Percentiles rank a stretch among this genome's conserved stretches.
These are phyloP conservation scores for Leptestheria dahalacensis DNA, from an alignment of 1,140 invertebrate genomes.

Conservation along the genomic window DNA sequence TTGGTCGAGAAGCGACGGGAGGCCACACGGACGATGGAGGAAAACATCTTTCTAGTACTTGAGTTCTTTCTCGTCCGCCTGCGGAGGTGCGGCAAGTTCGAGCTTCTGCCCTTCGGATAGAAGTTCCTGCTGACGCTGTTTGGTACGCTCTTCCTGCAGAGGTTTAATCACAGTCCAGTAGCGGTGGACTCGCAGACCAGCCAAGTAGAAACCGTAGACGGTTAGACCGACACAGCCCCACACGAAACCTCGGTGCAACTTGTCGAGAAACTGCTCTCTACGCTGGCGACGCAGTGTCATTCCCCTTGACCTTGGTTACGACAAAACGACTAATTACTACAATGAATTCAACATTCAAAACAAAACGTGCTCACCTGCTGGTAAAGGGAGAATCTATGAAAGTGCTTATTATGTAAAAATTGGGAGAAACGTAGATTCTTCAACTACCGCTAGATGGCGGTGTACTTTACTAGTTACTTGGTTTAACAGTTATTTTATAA, in stretches of 20 bases:
- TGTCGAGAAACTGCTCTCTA: constrained; percentile 10
- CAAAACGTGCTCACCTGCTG: too few relatives aligned
- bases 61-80: constrained; percentile 7
- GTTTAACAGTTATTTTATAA: too few relatives aligned
- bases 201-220: constrained; percentile 16
- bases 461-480: too few relatives aligned
- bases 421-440: too few relatives aligned
- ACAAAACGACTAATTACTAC: too few relatives aligned
- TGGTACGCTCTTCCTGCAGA: constrained; percentile 8
- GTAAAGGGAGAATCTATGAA: too few relatives aligned
- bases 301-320: not conserved
- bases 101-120: constrained; percentile 12
- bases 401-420: too few relatives aligned
- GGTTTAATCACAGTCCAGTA: constrained; percentile 19
- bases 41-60: constrained; percentile 8
- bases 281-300: constrained; percentile 8
- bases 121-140: constrained; percentile 10
- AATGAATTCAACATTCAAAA: too few relatives aligned
- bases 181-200: constrained; percentile 12
- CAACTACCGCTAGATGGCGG: too few relatives aligned
- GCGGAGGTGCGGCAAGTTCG: constrained; percentile 3
- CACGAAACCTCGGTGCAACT: constrained; percentile 16
- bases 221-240: constrained; percentile 17
- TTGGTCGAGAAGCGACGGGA: constrained; percentile 2
- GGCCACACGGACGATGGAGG: not conserved